phyloP scores from a whole-genome alignment of 2,113 vertebrate genomes.

The Bufo bufo region DNA sequence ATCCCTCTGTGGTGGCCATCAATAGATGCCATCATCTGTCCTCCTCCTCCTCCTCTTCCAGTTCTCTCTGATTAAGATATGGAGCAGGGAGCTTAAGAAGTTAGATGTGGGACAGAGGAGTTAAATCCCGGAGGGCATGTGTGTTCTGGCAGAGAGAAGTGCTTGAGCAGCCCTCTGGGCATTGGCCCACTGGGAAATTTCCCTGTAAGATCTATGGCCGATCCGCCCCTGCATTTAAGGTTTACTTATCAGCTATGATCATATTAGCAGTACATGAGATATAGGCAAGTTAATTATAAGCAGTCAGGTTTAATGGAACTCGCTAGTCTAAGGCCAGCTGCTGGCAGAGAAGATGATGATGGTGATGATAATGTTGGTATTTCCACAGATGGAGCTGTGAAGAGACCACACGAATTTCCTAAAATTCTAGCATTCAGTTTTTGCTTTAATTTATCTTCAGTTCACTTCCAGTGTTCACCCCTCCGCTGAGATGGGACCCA shows the following conservation, averaged over 20 bases:
- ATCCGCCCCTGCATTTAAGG: not conserved
- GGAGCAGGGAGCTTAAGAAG: no score
- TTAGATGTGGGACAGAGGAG: no score
- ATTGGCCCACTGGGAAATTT: no score
- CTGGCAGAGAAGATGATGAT: conserved; percentile 27
- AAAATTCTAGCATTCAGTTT: conserved; percentile 49
- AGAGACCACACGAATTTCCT: not conserved
- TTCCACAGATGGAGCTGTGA: conserved; percentile 40
- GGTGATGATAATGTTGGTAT: conserved; percentile 42
- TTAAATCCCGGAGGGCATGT: no score
- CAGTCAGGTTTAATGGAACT: conserved; percentile 42
- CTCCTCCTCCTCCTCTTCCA: no score
- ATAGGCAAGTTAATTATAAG: conserved; percentile 10
- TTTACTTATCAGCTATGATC: conserved; percentile 16
- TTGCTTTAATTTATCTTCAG: conserved; percentile 62
- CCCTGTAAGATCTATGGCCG: no score
- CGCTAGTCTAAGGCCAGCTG: conserved; percentile 5
- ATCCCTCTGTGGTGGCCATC: no score
- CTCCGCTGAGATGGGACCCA: conserved; percentile 44
- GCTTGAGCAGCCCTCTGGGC: no score
- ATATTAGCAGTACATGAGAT: conserved; percentile 17
- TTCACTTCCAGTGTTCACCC: conserved; percentile 55
- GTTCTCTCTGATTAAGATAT: no score
- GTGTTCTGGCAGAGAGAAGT: no score
- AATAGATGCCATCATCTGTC: no score